Conservation (phyloP, 2,113 vertebrate genomes). For the Jaculus jaculus region DNA sequence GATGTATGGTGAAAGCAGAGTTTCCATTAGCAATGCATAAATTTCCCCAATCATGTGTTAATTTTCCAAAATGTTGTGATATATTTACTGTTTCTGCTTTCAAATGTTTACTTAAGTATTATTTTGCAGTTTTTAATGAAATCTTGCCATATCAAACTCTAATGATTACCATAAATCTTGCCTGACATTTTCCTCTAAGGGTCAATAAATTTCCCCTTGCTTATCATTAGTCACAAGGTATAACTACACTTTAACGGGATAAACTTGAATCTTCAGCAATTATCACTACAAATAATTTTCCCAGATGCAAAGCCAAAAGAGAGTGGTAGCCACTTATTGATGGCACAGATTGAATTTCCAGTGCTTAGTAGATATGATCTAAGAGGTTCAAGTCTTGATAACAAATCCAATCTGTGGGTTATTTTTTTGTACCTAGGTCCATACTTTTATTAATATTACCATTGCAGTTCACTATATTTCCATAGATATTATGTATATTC, state of each 20-base stretch:
- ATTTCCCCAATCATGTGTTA: conserved; percentile 17
- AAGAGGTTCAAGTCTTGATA: not conserved
- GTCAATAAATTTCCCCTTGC: not conserved
- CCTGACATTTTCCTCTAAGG: conserved; percentile 15
- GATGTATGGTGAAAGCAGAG: conserved; percentile 30
- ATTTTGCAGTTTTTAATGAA: conserved; percentile 10
- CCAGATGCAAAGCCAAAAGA: conserved; percentile 25
- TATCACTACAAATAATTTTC: conserved; percentile 32
- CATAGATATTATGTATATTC: not conserved
- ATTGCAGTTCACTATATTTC: not conserved
- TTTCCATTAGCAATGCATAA: conserved; percentile 33
- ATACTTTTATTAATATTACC: not conserved
- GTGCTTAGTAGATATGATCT: not conserved
- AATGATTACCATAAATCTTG: conserved; percentile 48
- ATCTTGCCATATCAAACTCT: not conserved
- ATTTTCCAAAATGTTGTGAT: conserved; percentile 36
- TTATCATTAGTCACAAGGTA: conserved; percentile 41
- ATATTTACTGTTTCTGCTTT: conserved; percentile 29
- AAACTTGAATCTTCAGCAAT: conserved; percentile 1
- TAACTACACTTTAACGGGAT: not conserved
- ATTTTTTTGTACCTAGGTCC: not conserved
- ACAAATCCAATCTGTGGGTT: not conserved
- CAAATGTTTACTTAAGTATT: conserved; percentile 46
- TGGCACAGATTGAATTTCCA: not conserved
- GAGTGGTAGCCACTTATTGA: not conserved